Conservation (phyloP, 2,888 invertebrate species). For the Deroplatys truncata region DNA sequence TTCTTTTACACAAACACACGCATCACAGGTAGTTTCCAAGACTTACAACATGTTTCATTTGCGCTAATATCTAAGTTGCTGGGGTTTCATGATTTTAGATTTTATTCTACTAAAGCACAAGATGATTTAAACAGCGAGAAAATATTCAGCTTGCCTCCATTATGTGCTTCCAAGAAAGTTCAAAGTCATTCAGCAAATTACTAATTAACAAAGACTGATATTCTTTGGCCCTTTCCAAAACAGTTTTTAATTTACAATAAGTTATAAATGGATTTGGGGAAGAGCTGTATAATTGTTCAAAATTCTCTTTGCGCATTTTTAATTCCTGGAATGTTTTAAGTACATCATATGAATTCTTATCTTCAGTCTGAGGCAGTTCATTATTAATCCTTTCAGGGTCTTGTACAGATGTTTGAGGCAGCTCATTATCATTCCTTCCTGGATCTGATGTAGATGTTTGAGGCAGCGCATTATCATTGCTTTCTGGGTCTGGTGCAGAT, state of each 20-base stretch:
- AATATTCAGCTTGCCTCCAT: neutral
- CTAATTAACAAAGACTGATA: neutral
- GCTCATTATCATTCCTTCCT: too few species aligned
- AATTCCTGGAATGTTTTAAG: conserved; percentile 4
- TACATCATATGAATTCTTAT: neutral
- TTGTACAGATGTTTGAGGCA: too few species aligned
- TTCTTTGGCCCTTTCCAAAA: neutral
- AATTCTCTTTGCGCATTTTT: neutral
- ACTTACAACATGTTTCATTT: too few species aligned
- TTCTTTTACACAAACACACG: too few species aligned
- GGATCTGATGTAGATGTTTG: neutral
- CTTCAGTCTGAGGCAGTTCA: neutral
- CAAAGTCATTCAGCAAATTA: neutral
- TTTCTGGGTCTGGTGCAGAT: too few species aligned
- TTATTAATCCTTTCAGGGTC: too few species aligned
- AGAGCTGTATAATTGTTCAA: neutral
- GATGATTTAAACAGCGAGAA: too few species aligned
- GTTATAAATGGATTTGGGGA: conserved; percentile 11
- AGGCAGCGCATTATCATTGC: too few species aligned
- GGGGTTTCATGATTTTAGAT: too few species aligned
- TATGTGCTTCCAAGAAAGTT: neutral
- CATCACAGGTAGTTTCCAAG: too few species aligned
- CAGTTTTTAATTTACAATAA: neutral
- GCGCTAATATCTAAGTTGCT: too few species aligned
- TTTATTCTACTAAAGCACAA: too few species aligned